These are phyloP conservation scores for Dicrurus megarhynchus DNA, from an alignment of 2,113 vertebrate species.

Conservation along the genomic window DNA sequence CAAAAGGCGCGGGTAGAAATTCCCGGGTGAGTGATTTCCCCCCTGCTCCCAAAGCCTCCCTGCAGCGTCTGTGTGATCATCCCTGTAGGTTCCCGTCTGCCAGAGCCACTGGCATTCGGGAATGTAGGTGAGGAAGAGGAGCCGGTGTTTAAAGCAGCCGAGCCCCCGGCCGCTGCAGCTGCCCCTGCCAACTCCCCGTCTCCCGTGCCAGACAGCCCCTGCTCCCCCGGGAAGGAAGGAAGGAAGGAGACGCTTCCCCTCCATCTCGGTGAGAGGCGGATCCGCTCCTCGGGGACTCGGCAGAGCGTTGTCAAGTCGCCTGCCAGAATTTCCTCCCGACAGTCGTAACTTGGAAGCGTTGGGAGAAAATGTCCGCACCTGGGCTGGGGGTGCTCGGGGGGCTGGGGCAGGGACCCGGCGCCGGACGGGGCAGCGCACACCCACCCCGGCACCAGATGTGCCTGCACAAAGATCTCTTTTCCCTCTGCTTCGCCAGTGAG, in stretches of 20 bases:
- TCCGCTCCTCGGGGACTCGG: not conserved
- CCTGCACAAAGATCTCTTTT: rapidly evolving
- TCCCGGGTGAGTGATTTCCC: not conserved
- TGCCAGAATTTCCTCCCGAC: conserved; percentile 48
- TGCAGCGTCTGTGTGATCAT: not conserved
- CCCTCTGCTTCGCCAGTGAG: not conserved
- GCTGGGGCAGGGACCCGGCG: not conserved
- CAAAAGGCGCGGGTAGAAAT: not conserved
- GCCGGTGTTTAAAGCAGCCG: not conserved
- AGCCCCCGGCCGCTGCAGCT: not conserved
- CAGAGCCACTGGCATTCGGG: not conserved
- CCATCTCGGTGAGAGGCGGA: conserved; percentile 2
- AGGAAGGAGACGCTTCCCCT: conserved; percentile 3
- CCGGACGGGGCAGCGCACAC: not conserved
- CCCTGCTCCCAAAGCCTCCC: not conserved
- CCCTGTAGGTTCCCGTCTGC: not conserved
- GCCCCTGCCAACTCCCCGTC: not conserved
- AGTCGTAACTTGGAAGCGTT: not conserved
- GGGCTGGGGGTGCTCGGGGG: rapidly evolving
- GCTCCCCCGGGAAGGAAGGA: not conserved
- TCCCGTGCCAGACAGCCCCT: not conserved
- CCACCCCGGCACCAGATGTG: not conserved
- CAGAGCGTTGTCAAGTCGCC: not conserved
- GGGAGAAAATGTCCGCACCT: conserved; percentile 49
- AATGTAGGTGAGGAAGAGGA: not conserved